Evolutionary conservation across 2,113 vertebrate species (phyloP).

Genomic region (Lepidothrix coronata): DNA sequence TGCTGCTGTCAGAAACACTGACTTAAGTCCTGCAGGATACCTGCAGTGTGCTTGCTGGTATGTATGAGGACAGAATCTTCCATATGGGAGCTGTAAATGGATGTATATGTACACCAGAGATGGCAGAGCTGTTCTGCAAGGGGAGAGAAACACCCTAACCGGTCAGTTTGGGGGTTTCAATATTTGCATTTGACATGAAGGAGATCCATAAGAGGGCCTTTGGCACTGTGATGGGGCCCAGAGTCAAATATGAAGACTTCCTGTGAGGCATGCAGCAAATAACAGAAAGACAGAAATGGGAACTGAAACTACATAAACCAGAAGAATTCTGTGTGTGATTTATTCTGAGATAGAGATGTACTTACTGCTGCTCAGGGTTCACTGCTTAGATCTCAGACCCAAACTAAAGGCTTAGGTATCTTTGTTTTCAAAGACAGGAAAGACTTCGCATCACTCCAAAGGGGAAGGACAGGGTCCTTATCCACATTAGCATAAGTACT

Average conservation of each 20-base stretch:
- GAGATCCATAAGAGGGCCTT: neutral
- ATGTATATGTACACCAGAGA: rapidly evolving
- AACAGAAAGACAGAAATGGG: neutral
- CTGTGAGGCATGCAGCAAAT: neutral
- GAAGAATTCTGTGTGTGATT: neutral
- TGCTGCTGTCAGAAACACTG: neutral
- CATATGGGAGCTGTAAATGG: neutral
- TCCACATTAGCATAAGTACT: neutral
- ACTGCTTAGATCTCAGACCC: neutral
- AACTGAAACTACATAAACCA: neutral
- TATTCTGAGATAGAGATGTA: rapidly evolving
- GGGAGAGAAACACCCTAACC: neutral
- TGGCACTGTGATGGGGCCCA: neutral
- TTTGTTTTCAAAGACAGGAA: neutral
- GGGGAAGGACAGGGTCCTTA: neutral
- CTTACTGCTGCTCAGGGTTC: neutral
- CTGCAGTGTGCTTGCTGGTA: neutral
- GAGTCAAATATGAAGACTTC: neutral
- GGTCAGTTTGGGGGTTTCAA: neutral
- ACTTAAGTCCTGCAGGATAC: rapidly evolving
- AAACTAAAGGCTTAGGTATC: neutral
- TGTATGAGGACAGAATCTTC: neutral
- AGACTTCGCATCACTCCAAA: neutral
- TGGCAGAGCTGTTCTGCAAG: neutral
- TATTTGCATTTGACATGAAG: neutral